Evolutionary conservation across 2,113 vertebrate species (phyloP).

Genomic region (Perca schrenkii): DNA sequence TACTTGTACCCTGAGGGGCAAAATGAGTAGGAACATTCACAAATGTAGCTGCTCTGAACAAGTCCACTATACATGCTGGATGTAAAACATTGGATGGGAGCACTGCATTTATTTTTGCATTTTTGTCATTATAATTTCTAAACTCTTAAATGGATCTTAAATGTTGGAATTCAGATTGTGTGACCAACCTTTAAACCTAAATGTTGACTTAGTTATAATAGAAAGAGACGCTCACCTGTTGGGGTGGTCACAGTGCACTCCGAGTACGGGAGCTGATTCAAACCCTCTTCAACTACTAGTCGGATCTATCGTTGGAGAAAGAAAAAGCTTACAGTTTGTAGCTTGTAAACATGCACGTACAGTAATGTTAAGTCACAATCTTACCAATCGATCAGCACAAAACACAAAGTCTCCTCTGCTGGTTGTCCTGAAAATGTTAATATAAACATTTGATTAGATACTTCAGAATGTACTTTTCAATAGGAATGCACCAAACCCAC

Average conservation of each 20-base stretch:
- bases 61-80: constrained; percentile 9
- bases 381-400: constrained; percentile 96
- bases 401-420: constrained; percentile 98
- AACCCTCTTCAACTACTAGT: constrained; percentile 97
- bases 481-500: neutral
- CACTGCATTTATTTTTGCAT: neutral
- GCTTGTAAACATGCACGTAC: neutral
- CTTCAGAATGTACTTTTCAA: neutral
- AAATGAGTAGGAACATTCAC: constrained; percentile 49
- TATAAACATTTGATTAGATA: constrained; percentile 25
- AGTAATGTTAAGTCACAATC: constrained; percentile 61
- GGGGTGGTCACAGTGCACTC: constrained; percentile 98
- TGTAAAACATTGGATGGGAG: neutral
- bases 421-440: constrained; percentile 88
- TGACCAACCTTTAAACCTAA: neutral
- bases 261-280: constrained; percentile 97
- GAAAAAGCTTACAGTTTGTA: neutral
- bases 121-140: neutral
- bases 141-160: neutral
- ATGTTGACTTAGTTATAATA: constrained; percentile 35
- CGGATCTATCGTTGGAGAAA: constrained; percentile 87
- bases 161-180: neutral
- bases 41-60: constrained; percentile 31
- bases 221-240: constrained; percentile 86
- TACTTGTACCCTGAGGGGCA: constrained; percentile 93